Evolutionary conservation across 2,888 invertebrate genomes (phyloP), one percentile per base, ranked within the genome.

Genomic region (Ennomos quercinarius): DNA sequence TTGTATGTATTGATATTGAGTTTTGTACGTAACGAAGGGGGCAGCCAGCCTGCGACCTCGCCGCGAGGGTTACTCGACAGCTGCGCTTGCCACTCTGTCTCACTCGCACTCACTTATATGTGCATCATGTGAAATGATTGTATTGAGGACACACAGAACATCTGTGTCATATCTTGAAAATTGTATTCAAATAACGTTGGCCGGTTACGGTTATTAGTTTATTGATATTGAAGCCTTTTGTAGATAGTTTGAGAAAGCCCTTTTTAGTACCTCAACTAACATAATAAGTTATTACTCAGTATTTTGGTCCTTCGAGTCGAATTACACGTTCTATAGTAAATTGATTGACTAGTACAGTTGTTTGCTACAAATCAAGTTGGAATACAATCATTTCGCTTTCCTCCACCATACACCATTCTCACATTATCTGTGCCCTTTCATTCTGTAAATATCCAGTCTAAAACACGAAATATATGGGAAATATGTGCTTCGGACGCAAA

Each of bases 31-130:
- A 76, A 71, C 72, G 87, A 87, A 87, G 81, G 50, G 60, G 47
- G 89, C 90, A 89, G 91, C 90, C 91, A 91, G 91, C 89, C 91
- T 91, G 77, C 80, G 83, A 78, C 76, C 72, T 66, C 64, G 61
- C 57, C 60, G 57, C 61, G 53, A 47, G 61, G 61, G 49, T 48
- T 52, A 50, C 59, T 58, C 47, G 53, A 65, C 56, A 75, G 87
- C 87, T 84, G 87, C 83, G 86, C 87, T 85, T 83, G 87, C 84
- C 86, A 81, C 84, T 83, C 87, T 76, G 74, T 74, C 72, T 76
- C 71, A 70, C 71, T 72, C 65, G 48, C 61, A 45, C 56, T 37
- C 53, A 68, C 47, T 67, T 77, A 68, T 76, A 70, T 73, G 66
- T 72, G 67, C 63, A 45, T 73, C 68, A 68, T 68, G 78, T 77